Base-by-base conservation (phyloP, 2,888 invertebrate species). In the Pachymerium ferrugineum region DNA sequence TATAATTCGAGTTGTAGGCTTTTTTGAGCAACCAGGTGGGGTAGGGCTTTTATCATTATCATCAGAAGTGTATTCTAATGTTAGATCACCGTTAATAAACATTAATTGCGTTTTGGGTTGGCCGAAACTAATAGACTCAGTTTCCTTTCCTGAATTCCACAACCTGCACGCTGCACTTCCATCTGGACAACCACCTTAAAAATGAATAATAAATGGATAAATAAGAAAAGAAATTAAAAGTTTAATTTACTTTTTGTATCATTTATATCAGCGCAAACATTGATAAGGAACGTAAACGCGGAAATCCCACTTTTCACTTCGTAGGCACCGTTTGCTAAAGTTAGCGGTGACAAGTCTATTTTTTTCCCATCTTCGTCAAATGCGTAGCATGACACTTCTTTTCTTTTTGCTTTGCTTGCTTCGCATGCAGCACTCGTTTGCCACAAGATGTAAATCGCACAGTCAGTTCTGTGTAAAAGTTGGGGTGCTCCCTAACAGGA, bases 401-500 rank as follows among this genome's bases (percentile, higher is more conserved):
- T 78, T 5, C 76, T 76, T 12, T 78, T 76, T 6, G 77, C 70
- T 10, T 76, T 47, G 47, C 47, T 73, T 12, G 19, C 42, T n/a
- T 75, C 76, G 75, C 82, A 82, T 8, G 78, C 80, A 3, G 79
- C 78, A 67, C 77, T 77, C 0, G 81, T 80, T 75, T 79, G 77
- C 82, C 82, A 82, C 74, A 79, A 78, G 75, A 82, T 80, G 73
- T 80, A 78, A 8, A 77, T 79, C 2, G 78, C 77, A 76, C 82
- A 82, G 5, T 47, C 70, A 30, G 30, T 29, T 2, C 8, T 25
- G n/a, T 70, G 29, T 22, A 75, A 33, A 28, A 73, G 31, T 19
- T 38, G 30, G 14, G 75, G 75, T 25, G 70, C 68, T 5, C 75
- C 75, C 75, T 75, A 70, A 31, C 67, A 47, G 16, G 16, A 31